phyloP scores from a whole-genome alignment of 2,113 vertebrate species.

The Indicator indicator region DNA sequence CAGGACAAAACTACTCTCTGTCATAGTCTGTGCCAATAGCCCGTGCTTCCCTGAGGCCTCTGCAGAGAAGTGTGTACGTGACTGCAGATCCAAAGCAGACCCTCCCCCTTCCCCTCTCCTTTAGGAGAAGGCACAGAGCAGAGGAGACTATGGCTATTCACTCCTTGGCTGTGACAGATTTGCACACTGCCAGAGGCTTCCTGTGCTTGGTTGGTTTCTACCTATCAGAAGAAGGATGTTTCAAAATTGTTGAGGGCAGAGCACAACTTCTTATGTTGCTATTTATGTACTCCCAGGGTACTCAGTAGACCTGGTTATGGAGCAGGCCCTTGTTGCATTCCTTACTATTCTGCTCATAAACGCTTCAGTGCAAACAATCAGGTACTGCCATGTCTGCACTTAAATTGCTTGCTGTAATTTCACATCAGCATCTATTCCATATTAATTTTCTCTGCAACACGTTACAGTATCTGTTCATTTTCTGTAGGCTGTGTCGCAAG shows the following conservation, averaged over 20 bases:
- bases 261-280: background rate
- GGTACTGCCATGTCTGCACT: background rate
- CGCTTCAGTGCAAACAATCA: background rate
- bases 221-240: background rate
- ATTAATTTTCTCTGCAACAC: background rate
- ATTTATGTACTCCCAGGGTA: background rate
- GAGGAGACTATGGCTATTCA: background rate
- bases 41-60: background rate
- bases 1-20: background rate
- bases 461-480: background rate
- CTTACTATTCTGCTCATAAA: background rate
- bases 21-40: background rate
- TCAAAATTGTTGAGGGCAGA: background rate
- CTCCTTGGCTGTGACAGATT: background rate
- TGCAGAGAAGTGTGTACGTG: rapidly evolving
- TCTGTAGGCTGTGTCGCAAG: background rate
- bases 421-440: background rate
- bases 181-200: background rate
- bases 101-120: too few relatives aligned
- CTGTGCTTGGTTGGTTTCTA: background rate
- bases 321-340: background rate
- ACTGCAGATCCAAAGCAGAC: background rate
- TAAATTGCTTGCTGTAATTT: constrained; percentile 16
- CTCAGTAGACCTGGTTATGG: background rate
- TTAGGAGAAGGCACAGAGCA: background rate